A percentile compares a stretch with the other conserved stretches of the same genome.
These are phyloP conservation scores for Epirrhoe alternata DNA, from an alignment of 2,888 invertebrate genomes.

Conservation along the genomic window DNA sequence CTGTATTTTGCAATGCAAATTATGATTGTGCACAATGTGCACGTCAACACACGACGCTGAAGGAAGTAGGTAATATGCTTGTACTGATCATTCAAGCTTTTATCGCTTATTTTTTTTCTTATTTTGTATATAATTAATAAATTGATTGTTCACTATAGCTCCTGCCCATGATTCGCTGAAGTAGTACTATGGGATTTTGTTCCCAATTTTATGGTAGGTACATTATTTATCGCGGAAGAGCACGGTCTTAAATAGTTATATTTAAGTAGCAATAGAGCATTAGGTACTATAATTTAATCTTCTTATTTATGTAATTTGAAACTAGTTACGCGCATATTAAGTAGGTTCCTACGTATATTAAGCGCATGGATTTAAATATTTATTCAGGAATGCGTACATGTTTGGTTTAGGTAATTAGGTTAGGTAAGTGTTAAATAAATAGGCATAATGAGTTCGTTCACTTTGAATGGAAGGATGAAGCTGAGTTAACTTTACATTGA, in stretches of 20 bases:
- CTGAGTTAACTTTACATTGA: background rate
- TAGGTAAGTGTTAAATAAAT: constrained; percentile 18
- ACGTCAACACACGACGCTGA: constrained; percentile 14
- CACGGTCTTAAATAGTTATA: too few species aligned
- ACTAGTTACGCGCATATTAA: background rate
- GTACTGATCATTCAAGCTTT: background rate
- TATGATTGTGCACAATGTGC: constrained; percentile 16
- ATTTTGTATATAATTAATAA: background rate
- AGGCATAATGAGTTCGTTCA: constrained; percentile 25
- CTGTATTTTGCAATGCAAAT: constrained; percentile 55
- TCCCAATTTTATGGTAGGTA: too few species aligned
- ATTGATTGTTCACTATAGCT: too few species aligned
- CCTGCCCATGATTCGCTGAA: too few species aligned
- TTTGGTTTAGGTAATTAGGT: constrained; percentile 14
- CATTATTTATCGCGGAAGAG: too few species aligned
- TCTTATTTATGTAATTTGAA: background rate
- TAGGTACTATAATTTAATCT: too few species aligned
- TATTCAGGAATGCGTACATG: constrained; percentile 22
- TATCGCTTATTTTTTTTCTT: background rate
- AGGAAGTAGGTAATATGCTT: background rate
- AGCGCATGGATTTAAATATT: constrained; percentile 3
- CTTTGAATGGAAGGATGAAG: constrained; percentile 16
- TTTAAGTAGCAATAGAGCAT: too few species aligned
- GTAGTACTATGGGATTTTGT: too few species aligned
- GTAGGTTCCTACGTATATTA: background rate